Base-by-base conservation (phyloP, 2,888 invertebrate genomes). In the Ornithoptera priamus region DNA sequence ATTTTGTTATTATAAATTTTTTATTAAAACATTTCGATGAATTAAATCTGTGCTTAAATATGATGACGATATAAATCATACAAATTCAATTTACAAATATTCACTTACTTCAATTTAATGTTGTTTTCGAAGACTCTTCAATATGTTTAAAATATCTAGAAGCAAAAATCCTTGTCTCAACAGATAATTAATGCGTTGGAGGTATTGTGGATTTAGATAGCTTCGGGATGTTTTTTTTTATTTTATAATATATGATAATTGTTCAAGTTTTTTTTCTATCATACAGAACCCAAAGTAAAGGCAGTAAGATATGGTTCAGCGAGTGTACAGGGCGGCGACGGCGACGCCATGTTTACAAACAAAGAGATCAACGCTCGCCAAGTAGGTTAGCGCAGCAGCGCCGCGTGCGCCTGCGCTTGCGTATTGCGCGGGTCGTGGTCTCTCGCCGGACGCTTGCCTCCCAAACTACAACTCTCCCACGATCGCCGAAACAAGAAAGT, bases 291-390 rank as follows among this genome's bases (percentile, higher is more conserved):
- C 64, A 17, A 22, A 70, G 10, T 57, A 66, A 58, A 62, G 63
- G 12, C 39, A 18, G 61, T 50, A 18, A 60, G 61, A 67, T 67
- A 64, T 70, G 60, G 70, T 70, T 42, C 67, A 57, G 61, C 58
- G 64, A 67, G 56, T 64, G 70, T 60, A 63, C 56, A 63, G 67
- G 77, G 75, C 80, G 78, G 75, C 79, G 80, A 76, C 81, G 78
- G 76, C 84, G 85, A 81, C 85, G 88, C 85, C 88, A 87, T 93
- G 93, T 93, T 93, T 93, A 92, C 90, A 92, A 93, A 93, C 93
- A 93, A 92, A 88, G 86, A 91, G 93, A 93, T 89, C 92, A 93
- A 93, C 82, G 93, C 80, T 84, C 93, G 85, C 83, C 81, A 93
- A 92, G 91, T 93, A 92, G 92, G 93, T 91, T 90, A 91, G 76